phyloP scores from a whole-genome alignment of 2,888 invertebrate genomes.

The Eupsilia transversa region DNA sequence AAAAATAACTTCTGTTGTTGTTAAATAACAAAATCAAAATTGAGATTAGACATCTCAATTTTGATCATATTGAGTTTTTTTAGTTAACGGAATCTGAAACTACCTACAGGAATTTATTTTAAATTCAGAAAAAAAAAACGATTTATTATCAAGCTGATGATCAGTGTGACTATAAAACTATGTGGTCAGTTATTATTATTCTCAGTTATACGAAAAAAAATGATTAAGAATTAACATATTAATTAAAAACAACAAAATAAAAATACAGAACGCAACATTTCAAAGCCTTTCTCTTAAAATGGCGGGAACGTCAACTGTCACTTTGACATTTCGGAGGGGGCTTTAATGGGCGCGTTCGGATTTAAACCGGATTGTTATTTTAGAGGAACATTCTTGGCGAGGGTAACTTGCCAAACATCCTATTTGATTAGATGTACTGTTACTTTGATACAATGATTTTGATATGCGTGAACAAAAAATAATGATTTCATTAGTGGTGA shows the following conservation, averaged over 20 bases:
- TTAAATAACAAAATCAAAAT: no score
- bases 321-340: conserved; percentile 82
- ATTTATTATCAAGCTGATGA: no score
- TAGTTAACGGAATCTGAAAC: no score
- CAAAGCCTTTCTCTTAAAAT: conserved; percentile 61
- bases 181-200: background rate
- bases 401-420: conserved; percentile 60
- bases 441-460: conserved; percentile 37
- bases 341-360: conserved; percentile 81
- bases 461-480: conserved; percentile 20
- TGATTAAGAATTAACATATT: conserved; percentile 46
- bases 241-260: conserved; percentile 60
- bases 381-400: conserved; percentile 66
- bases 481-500: conserved; percentile 22
- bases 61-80: no score
- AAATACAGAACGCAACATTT: conserved; percentile 34
- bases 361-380: conserved; percentile 84
- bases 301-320: conserved; percentile 84
- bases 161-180: no score
- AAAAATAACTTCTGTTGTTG: background rate
- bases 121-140: background rate
- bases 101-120: background rate
- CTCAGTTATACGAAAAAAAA: background rate
- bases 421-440: conserved; percentile 62
- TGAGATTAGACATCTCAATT: no score